phyloP scores from a whole-genome alignment of 2,888 invertebrate species.

The Spatulosminthurus flaviceps region DNA sequence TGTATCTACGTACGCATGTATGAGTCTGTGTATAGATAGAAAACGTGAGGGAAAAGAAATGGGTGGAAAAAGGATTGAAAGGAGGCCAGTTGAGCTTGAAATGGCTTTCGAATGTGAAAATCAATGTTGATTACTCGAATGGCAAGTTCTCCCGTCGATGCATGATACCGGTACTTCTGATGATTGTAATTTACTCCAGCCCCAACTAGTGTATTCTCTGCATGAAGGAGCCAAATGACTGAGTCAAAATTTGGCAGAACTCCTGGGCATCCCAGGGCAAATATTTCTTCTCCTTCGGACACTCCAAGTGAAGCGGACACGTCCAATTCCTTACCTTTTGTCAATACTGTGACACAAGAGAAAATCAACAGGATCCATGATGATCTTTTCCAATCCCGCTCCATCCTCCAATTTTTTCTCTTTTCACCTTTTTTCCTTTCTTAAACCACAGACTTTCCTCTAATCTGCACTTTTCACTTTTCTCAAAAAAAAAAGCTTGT shows the following conservation, averaged over 20 bases:
- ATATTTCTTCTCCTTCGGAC: conserved; percentile 43
- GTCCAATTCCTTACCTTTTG: conserved; percentile 29
- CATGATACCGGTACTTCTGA: conserved; percentile 49
- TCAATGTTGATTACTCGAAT: conserved; percentile 50
- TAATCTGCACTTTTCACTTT: too few relatives aligned
- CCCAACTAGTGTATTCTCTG: conserved; percentile 47
- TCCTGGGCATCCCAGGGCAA: conserved; percentile 45
- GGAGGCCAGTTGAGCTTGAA: conserved; percentile 17
- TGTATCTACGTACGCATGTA: too few relatives aligned
- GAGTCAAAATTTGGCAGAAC: conserved; percentile 43
- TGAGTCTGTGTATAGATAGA: too few relatives aligned
- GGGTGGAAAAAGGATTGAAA: conserved; percentile 25
- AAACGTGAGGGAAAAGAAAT: too few relatives aligned
- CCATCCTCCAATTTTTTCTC: not conserved
- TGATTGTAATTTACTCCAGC: conserved; percentile 50
- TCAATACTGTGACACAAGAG: conserved; percentile 28
- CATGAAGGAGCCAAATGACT: conserved; percentile 51
- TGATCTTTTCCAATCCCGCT: conserved; percentile 22
- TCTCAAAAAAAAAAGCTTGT: too few relatives aligned
- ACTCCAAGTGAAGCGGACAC: conserved; percentile 37
- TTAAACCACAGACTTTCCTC: too few relatives aligned
- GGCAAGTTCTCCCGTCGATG: conserved; percentile 52
- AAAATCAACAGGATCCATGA: conserved; percentile 27
- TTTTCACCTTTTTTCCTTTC: not conserved
- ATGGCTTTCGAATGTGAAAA: conserved; percentile 42